phyloP scores from a whole-genome alignment of 2,888 invertebrate species.

The Mesorhabditis spiculigera region DNA sequence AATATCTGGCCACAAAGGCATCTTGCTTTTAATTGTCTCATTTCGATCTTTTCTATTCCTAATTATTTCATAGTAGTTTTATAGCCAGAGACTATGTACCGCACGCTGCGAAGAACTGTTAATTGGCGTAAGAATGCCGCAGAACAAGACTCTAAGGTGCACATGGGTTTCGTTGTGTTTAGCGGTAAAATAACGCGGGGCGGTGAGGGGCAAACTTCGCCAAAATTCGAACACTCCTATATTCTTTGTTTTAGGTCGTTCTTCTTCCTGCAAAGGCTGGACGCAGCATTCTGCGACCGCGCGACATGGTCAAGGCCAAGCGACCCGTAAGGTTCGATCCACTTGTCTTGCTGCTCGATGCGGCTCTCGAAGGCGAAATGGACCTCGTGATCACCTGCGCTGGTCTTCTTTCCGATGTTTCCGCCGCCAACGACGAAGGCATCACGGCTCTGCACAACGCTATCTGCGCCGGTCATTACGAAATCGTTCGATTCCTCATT shows the following conservation, averaged over 20 bases:
- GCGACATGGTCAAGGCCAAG: constrained; percentile 33
- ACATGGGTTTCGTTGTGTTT: neutral
- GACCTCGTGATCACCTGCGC: constrained; percentile 94
- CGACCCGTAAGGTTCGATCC: constrained; percentile 94
- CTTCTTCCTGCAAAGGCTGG: neutral
- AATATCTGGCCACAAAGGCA: no score
- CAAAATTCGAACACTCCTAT: neutral
- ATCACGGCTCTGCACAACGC: constrained; percentile 99
- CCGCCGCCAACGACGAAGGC: constrained; percentile 96
- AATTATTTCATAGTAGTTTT: neutral
- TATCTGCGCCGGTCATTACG: constrained; percentile 96
- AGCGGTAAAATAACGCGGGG: neutral
- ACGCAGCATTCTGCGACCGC: constrained; percentile 42
- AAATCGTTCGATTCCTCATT: constrained; percentile 94
- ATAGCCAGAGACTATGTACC: neutral
- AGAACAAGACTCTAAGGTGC: no score
- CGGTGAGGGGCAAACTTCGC: no score
- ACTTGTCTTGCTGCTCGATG: constrained; percentile 87
- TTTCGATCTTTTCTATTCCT: neutral
- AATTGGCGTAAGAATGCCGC: neutral
- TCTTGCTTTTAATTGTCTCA: neutral
- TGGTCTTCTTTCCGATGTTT: constrained; percentile 73
- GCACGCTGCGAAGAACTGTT: neutral
- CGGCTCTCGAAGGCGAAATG: constrained; percentile 93
- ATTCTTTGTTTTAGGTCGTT: neutral